Evolutionary conservation across 1,140 invertebrate species (phyloP), one percentile per base, ranked within the genome.

Genomic region (Dryas iulia): DNA sequence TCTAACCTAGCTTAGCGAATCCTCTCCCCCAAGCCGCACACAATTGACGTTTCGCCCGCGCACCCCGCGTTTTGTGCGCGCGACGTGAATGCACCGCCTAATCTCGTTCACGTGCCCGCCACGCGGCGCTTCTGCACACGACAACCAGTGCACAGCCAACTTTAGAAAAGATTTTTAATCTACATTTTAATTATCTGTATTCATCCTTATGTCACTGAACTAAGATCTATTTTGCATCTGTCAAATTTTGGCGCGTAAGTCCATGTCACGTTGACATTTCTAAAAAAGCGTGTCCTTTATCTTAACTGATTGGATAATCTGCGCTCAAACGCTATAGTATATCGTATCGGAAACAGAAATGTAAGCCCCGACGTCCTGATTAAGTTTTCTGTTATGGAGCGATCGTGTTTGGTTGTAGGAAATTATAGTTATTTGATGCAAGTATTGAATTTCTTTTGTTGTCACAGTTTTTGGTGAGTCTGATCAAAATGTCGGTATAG

Each of bases 301-400:
- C 87, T 88, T 90, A 90, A 90, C 89, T 90, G 89, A 91, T 91
- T 91, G 87, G 89, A 88, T 91, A 91, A 91, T 91, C 89, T 91
- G 84, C 88, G 76, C 79, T 91, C 89, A 90, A 91, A 91, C 74
- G 86, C 73, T 85, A 90, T 87, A 85, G 80, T 89, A 89, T 87
- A 82, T 81, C 82, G 86, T 90, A 91, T 90, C 86, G 89, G 86
- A 91, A 91, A 87, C 86, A 87, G 87, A 89, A 87, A 87, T 87
- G 77, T 85, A 84, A 85, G 81, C 78, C 79, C 75, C 78, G 59
- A 84, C 72, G 76, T 85, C 71, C 83, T 90, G 86, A 89, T 90
- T 90, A 86, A 87, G 89, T 88, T 85, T 79, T 79, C 81, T 83
- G 77, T 74, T 71, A 66, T 72, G 69, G 81, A 87, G 79, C 79